These are phyloP conservation scores for Orchestia grillus DNA, from an alignment of 1,140 invertebrate genomes.

Conservation along the genomic window DNA sequence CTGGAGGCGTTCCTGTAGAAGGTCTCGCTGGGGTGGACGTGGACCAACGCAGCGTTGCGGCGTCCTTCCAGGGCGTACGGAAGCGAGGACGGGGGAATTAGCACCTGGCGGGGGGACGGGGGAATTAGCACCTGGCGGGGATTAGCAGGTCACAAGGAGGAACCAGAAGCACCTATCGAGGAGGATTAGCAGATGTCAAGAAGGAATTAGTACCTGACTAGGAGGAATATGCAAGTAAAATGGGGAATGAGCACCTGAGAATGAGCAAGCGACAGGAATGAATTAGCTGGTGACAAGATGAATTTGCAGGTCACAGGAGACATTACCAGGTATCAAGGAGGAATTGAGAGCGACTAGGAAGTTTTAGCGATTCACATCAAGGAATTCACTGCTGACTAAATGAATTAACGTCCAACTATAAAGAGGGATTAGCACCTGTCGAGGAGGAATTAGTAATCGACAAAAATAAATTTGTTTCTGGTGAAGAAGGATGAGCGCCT, in stretches of 20 bases:
- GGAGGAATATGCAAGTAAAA: too few relatives aligned
- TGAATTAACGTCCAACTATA: too few relatives aligned
- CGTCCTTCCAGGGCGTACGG: conserved; percentile 43
- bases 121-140: neutral
- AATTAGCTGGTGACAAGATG: too few relatives aligned
- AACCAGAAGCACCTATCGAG: neutral
- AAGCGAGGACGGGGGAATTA: neutral
- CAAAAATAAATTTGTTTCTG: neutral
- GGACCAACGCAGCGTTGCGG: neutral
- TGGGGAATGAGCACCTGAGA: neutral
- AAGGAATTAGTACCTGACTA: neutral
- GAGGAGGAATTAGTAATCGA: neutral
- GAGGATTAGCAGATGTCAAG: neutral
- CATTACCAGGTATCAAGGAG: too few relatives aligned
- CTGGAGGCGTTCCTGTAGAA: conserved; percentile 38
- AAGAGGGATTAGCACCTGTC: conserved; percentile 44
- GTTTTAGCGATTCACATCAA: too few relatives aligned
- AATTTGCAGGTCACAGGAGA: too few relatives aligned
- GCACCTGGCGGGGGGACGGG: conserved; percentile 37
- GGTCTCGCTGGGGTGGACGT: neutral
- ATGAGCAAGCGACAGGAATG: too few relatives aligned
- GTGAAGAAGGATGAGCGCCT: neutral
- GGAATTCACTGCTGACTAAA: too few relatives aligned
- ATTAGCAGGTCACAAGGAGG: too few relatives aligned
- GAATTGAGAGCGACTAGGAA: too few relatives aligned